Evolutionary conservation across 2,888 invertebrate genomes (phyloP).

Genomic region (Lissocephala sabroskyi): DNA sequence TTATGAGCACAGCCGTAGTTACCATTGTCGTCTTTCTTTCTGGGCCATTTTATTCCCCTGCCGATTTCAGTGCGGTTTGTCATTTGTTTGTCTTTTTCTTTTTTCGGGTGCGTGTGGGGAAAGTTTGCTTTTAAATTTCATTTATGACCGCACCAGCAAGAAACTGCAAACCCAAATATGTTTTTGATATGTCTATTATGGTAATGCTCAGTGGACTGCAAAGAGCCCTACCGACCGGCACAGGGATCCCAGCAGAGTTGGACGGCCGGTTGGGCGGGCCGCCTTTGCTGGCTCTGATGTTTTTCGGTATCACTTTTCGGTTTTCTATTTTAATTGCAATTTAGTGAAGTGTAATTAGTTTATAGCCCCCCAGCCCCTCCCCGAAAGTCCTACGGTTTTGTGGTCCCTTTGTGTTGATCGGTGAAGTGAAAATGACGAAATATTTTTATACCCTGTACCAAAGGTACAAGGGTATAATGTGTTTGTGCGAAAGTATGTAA

Average conservation of each 20-base stretch:
- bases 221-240: no score
- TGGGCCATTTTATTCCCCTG: constrained; percentile 14
- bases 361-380: no score
- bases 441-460: no score
- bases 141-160: constrained; percentile 4
- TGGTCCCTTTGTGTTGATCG: no score
- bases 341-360: constrained; percentile 48
- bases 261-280: no score
- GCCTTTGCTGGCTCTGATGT: no score
- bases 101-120: background rate
- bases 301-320: constrained; percentile 16
- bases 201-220: constrained; percentile 26
- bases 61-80: background rate
- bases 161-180: constrained; percentile 14
- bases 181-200: constrained; percentile 18
- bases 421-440: no score
- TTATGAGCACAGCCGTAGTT: background rate
- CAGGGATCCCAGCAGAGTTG: no score
- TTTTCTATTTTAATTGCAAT: constrained; percentile 40
- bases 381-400: no score
- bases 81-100: background rate
- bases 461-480: no score
- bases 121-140: constrained; percentile 18
- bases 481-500: no score
- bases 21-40: background rate